phyloP scores from a whole-genome alignment of 92 coral and sea anemone genomes.

The Montipora capitata region DNA sequence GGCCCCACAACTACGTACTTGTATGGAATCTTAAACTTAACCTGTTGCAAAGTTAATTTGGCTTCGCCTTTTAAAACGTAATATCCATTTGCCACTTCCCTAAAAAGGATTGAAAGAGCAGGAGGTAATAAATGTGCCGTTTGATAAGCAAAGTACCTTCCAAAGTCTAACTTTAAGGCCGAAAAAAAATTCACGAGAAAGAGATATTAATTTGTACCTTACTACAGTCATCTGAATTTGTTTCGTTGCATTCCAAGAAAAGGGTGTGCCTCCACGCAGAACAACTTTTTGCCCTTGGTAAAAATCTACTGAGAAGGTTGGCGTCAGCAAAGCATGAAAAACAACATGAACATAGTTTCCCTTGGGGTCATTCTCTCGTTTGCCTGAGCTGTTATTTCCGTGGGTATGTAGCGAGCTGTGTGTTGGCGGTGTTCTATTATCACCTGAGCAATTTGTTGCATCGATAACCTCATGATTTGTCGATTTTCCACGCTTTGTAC shows the following conservation, averaged over 20 bases:
- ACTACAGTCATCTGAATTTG: no score
- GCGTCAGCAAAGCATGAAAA: slow-evolving; percentile 52
- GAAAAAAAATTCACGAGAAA: background rate
- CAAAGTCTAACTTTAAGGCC: no score
- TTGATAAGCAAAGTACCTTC: background rate
- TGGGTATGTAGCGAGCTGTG: background rate
- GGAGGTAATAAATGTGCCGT: background rate
- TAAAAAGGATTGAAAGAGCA: background rate
- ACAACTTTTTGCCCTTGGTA: background rate
- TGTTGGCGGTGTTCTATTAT: background rate
- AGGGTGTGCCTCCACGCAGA: background rate
- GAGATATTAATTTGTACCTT: no score
- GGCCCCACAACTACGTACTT: slow-evolving; percentile 45
- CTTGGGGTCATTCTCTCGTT: background rate
- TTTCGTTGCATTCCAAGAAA: background rate
- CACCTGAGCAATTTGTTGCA: background rate
- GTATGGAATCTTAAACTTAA: slow-evolving; percentile 13
- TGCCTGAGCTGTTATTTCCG: background rate
- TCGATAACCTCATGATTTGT: no score
- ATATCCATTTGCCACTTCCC: slow-evolving; percentile 15
- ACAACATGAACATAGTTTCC: slow-evolving; percentile 5
- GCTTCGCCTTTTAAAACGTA: slow-evolving; percentile 36
- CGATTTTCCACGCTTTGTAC: background rate
- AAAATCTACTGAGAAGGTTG: slow-evolving; percentile 6
- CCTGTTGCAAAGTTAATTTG: slow-evolving; percentile 19